Evolutionary conservation across 2,113 vertebrate species (phyloP).

Genomic region (Amblyornis subalaris): DNA sequence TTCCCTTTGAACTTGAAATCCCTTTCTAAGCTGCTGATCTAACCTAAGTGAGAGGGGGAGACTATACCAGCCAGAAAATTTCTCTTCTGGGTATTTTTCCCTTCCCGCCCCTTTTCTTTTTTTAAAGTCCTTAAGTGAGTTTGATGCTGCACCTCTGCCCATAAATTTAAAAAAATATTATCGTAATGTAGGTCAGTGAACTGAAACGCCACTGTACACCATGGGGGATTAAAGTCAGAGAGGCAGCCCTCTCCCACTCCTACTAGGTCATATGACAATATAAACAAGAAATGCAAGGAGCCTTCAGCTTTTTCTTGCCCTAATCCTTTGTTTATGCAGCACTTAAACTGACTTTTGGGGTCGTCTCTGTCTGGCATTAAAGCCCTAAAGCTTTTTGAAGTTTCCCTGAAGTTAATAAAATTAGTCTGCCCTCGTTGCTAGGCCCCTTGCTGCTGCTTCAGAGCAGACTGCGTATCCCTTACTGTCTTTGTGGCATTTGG

Average conservation of each 20-base stretch:
- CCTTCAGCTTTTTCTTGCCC: conserved; percentile 64
- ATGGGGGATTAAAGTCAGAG: conserved; percentile 49
- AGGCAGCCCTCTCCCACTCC: conserved; percentile 54
- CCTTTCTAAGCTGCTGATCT: conserved; percentile 62
- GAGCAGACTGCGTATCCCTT: conserved; percentile 38
- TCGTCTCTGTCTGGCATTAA: conserved; percentile 72
- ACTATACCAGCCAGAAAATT: conserved; percentile 18
- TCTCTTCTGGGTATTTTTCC: conserved; percentile 33
- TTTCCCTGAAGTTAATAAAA: conserved; percentile 77
- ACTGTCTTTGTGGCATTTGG: conserved; percentile 43
- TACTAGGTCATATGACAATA: conserved; percentile 63
- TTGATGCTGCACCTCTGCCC: conserved; percentile 62
- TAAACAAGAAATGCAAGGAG: conserved; percentile 67
- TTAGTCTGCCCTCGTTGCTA: conserved; percentile 68
- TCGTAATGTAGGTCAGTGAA: conserved; percentile 72
- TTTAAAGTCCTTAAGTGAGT: conserved; percentile 52
- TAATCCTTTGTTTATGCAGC: conserved; percentile 74
- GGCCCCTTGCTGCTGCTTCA: conserved; percentile 61
- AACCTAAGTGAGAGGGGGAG: conserved; percentile 42
- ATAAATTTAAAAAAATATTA: conserved; percentile 68
- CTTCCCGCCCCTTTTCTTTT: background rate
- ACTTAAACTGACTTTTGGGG: conserved; percentile 74
- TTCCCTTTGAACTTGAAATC: conserved; percentile 71
- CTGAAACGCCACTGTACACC: conserved; percentile 58
- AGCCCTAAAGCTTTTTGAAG: conserved; percentile 76